These are phyloP conservation scores for Stomorhina lunata DNA, from an alignment of 2,888 invertebrate genomes.

Conservation along the genomic window DNA sequence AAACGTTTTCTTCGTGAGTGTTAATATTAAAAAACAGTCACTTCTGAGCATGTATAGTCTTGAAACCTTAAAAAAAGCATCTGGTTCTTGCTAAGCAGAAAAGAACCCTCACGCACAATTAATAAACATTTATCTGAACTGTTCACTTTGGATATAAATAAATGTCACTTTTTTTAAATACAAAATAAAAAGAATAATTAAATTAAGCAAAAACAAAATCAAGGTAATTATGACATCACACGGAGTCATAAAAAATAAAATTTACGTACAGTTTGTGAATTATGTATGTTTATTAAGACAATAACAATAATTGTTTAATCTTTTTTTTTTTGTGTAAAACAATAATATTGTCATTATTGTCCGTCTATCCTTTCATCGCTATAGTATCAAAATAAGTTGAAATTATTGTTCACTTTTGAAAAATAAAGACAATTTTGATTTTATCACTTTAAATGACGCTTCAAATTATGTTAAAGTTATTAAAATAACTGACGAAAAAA, in stretches of 20 bases:
- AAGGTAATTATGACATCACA: constrained; percentile 54
- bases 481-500: no score
- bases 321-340: not conserved
- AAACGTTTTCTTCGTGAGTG: no score
- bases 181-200: not conserved
- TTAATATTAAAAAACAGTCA: no score
- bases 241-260: not conserved
- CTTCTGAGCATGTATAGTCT: no score
- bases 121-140: not conserved
- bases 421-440: not conserved
- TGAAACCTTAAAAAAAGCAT: no score
- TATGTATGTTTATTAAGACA: constrained; percentile 20
- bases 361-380: no score
- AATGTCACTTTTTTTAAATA: constrained; percentile 8
- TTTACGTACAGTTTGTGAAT: no score
- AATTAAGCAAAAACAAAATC: constrained; percentile 13
- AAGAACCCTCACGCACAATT: not conserved
- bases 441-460: constrained; percentile 11
- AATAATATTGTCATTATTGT: not conserved
- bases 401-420: not conserved
- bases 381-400: not conserved
- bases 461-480: not conserved
- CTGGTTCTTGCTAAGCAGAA: no score
- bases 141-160: not conserved
- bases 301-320: constrained; percentile 40